Evolutionary conservation across 2,888 invertebrate genomes (phyloP), one percentile per base, ranked within the genome.

Genomic region (Drosophila suboccidentalis): DNA sequence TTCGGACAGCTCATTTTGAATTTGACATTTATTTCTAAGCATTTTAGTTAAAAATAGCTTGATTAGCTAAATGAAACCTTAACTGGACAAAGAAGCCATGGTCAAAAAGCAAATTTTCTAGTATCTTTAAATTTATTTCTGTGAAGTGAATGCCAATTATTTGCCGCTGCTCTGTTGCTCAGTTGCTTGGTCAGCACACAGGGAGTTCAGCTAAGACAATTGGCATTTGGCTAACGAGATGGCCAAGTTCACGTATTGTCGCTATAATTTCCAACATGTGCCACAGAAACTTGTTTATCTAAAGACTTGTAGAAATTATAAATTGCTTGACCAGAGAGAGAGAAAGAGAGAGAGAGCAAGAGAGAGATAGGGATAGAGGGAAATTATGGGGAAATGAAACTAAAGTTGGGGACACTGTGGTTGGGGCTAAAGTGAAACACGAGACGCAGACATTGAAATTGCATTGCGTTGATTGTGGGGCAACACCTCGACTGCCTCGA

Each of bases 391-490:
- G 26, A n/a, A n/a, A 54, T 26, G 22, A 6, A 34, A 17, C 22
- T 29, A 29, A 0, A 47, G n/a, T 15, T 32, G 34, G 55, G 43
- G 38, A 63, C 32, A 65, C 43, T 72, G 32, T 54, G 49, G 9
- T 38, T 67, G 29, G 50, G 49, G 61, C 19, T 54, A 68, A 70
- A 76, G 72, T 67, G 87, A 74, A 86, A 83, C 81, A 75, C 78
- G 77, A 88, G 76, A 73, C 76, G 76, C 75, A 83, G 86, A 90
- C 90, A 87, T 87, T 87, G 89, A 74, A 87, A 87, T 90, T 87
- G 86, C 86, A 87, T 88, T 87, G 89, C 71, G 62, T 83, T 90
- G 84, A 87, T 90, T 87, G 75, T 71, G 74, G 76, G 78, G 51
- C 71, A 75, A 71, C 83, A 85, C 80, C 83, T 80, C 72, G 71